Evolutionary conservation across 2,888 invertebrate species (phyloP), one percentile per base, ranked within the genome.

Genomic region (Elegia similella): DNA sequence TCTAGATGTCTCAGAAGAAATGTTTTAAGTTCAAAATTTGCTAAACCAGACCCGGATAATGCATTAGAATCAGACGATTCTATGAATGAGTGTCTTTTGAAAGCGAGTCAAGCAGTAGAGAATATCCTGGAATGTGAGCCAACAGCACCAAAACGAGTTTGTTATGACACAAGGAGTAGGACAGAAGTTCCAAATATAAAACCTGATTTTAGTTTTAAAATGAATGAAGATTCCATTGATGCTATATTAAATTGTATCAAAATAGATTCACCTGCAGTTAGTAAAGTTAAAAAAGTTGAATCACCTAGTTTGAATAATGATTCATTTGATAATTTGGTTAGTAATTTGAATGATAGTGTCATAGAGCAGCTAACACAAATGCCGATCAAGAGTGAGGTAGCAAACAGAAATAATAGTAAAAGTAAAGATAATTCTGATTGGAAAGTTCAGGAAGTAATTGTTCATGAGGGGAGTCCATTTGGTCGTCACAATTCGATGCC

Each of bases 31-130:
- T 88, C 88, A 15, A 88, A 88, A 63, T 88, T 90, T 72, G 65
- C 70, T 6, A 86, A 85, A 66, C 72, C 81, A 6, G 91, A 91
- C 30, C 62, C 72, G 0, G 91, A 91, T 48, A 72, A 78, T 50
- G 88, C 84, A 7, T 67, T 91, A 50, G 92, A 92, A 69, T 92
- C 90, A 7, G 92, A 92, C 64, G 92, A 92, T 69, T 92, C 92
- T 23, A 88, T 92, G 81, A 92, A 92, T 76, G 92, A 92, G 67
- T 89, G 84, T 66, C 73, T 92, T 42, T 69, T 92, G 17, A 86
- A 85, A 75, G 91, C 88, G 8, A 92, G 89, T 69, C 92, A 92
- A 70, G 78, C 86, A 43, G 85, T 88, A 6, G 92, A 92, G 73
- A 83, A 84, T 52, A 73, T 88, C 38, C 62, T 80, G 10, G 77